phyloP scores from a whole-genome alignment of 1,140 invertebrate species.

The Phocides pigmalion region DNA sequence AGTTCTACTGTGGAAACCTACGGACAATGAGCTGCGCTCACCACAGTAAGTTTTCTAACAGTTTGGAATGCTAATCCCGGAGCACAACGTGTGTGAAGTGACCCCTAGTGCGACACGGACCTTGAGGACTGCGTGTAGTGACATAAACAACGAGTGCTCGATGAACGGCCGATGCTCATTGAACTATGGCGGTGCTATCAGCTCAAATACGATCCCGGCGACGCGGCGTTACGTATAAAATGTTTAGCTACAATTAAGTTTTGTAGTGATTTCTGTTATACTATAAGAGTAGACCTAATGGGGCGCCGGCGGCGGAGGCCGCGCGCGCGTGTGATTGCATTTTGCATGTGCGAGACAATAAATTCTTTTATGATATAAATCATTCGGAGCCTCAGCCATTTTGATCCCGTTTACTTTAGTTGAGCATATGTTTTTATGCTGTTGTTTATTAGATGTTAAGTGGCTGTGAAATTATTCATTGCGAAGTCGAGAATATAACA shows the following conservation, averaged over 20 bases:
- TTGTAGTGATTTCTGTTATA: slow-evolving; percentile 43
- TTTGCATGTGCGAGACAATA: slow-evolving; percentile 80
- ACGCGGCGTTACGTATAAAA: slow-evolving; percentile 31
- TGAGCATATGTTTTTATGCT: slow-evolving; percentile 42
- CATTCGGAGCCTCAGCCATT: slow-evolving; percentile 42
- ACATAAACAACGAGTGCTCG: slow-evolving; percentile 30
- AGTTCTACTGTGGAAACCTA: slow-evolving; percentile 64
- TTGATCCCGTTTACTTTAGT: slow-evolving; percentile 42
- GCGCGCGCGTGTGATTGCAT: slow-evolving; percentile 57
- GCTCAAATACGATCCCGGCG: slow-evolving; percentile 31
- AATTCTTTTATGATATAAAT: slow-evolving; percentile 50
- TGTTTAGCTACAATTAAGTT: slow-evolving; percentile 39
- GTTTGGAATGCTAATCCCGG: slow-evolving; percentile 73
- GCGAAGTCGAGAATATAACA: slow-evolving; percentile 50
- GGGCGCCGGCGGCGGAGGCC: slow-evolving; percentile 28
- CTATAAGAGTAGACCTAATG: slow-evolving; percentile 47
- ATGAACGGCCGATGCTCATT: slow-evolving; percentile 32
- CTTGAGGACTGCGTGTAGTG: slow-evolving; percentile 40
- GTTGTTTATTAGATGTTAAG: slow-evolving; percentile 56
- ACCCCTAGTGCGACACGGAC: slow-evolving; percentile 44
- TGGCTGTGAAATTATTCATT: slow-evolving; percentile 75
- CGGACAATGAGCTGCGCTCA: slow-evolving; percentile 69
- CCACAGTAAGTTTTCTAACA: slow-evolving; percentile 68
- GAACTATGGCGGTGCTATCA: slow-evolving; percentile 43
- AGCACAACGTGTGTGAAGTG: slow-evolving; percentile 66